Evolutionary conservation across 2,113 vertebrate genomes (phyloP), one percentile per base, ranked within the genome.

Genomic region (Gnathonemus echidnorhynchus): DNA sequence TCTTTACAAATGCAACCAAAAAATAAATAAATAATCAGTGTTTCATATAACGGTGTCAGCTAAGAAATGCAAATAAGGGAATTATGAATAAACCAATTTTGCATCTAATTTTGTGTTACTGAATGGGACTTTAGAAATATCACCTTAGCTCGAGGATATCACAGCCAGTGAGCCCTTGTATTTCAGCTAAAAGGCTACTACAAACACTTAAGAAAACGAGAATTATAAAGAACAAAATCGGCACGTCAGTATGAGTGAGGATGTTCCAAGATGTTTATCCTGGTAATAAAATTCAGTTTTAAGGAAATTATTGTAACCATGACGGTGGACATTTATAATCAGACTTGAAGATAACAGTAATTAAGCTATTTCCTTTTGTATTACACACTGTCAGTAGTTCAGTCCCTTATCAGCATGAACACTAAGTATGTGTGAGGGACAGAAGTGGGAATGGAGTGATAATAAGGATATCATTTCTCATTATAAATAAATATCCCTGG

Each of bases 341-440:
- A 27, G 88, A 74, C n/a, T 27, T 88, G 87, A 70, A 89, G 89
- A 91, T 91, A 90, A 92, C 90, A 86, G 90, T 74, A 90, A 89
- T 91, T 87, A 91, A 92, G 86, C 49, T 35, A 89, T 90, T 58
- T 91, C 50, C 62, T 89, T 87, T 90, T 89, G 87, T 88, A 89
- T 56, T 66, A 90, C 88, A 87, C 89, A 87, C 5, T 84, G 62
- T 89, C 66, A 83, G 86, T 50, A 62, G 80, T 2, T 56, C 35
- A 84, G 90, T 62, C 89, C 31, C n/a, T 87, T 87, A n/a, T 48
- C 85, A 48, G 53, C 50, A n/a, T 11, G 21, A 70, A 88, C 48
- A 13, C 35, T 39, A 24, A 31, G 31, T 24, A 17, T 58, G 53
- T 88, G 19, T 45, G 58, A 31, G 58, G 42, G 15, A 21, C 21